Percentiles rank a stretch among this genome's conserved stretches.
These are phyloP conservation scores for Drosophila nasuta DNA, from an alignment of 1,140 invertebrate species.

Conservation along the genomic window DNA sequence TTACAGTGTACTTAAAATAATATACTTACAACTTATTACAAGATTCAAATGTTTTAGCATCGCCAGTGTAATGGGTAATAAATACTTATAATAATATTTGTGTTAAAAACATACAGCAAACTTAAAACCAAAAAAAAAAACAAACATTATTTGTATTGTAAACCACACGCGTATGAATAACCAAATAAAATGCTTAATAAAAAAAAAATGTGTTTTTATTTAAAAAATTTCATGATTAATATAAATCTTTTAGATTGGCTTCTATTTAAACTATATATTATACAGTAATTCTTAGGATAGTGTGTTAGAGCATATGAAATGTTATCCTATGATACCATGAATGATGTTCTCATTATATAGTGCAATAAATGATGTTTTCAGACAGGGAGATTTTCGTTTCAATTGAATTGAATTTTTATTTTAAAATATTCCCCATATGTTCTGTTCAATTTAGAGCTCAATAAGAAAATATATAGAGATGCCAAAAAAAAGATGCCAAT, in stretches of 20 bases:
- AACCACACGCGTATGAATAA: slow-evolving; percentile 83
- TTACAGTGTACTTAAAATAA: slow-evolving; percentile 58
- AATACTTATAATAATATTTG: slow-evolving; percentile 71
- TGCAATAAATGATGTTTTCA: no score
- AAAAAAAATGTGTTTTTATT: slow-evolving; percentile 11
- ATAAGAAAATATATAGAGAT: no score
- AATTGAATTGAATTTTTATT: no score
- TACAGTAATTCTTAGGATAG: no score
- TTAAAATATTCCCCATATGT: no score
- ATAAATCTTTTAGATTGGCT: background rate
- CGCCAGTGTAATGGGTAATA: slow-evolving; percentile 64
- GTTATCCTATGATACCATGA: no score
- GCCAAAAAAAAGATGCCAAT: no score
- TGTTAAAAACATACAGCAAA: slow-evolving; percentile 77
- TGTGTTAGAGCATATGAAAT: no score
- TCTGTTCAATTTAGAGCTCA: no score
- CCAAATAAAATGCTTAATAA: slow-evolving; percentile 84
- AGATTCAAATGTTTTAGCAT: slow-evolving; percentile 70
- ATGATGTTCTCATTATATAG: no score
- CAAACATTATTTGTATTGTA: slow-evolving; percentile 80
- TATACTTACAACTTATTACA: slow-evolving; percentile 61
- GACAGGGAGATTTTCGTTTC: no score
- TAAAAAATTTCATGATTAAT: background rate
- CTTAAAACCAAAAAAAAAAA: slow-evolving; percentile 43
- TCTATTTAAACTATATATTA: no score